Percentiles rank a stretch among this genome's conserved stretches.
Conservation (phyloP, 2,113 vertebrate species). For the Apistogramma diplotaenia region DNA sequence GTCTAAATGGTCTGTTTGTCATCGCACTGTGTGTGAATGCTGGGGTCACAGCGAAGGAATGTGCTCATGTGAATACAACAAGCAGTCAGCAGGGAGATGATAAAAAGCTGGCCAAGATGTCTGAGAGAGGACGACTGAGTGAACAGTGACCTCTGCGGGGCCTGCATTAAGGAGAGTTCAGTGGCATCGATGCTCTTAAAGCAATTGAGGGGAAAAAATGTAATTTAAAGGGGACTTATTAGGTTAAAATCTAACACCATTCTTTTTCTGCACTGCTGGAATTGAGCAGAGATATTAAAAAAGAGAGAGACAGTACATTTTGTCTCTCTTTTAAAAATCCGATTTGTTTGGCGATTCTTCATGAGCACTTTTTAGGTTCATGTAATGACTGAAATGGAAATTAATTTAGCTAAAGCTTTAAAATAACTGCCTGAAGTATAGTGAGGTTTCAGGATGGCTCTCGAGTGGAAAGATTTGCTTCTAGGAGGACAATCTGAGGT, state of each 20-base stretch:
- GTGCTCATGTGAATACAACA: conserved; percentile 42
- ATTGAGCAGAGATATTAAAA: not conserved
- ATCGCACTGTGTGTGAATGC: conserved; percentile 48
- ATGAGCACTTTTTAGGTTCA: too few relatives aligned
- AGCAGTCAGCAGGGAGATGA: conserved; percentile 43
- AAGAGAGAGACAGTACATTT: too few relatives aligned
- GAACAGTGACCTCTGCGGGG: conserved; percentile 9
- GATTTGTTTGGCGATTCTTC: too few relatives aligned
- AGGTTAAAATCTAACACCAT: not conserved
- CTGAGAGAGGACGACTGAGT: conserved; percentile 25
- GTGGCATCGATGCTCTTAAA: not conserved
- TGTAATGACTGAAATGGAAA: too few relatives aligned
- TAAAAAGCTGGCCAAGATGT: conserved; percentile 22
- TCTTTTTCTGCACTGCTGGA: fast-evolving
- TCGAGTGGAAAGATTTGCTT: too few relatives aligned
- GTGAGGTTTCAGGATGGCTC: too few relatives aligned
- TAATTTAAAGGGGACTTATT: not conserved
- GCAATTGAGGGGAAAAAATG: not conserved
- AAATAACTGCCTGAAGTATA: too few relatives aligned
- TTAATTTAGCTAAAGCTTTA: too few relatives aligned
- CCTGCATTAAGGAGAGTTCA: not conserved
- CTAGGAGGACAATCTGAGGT: not conserved
- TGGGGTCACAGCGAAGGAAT: conserved; percentile 59
- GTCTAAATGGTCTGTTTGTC: conserved; percentile 63
- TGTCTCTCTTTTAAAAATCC: too few relatives aligned